Percentiles rank a stretch among this genome's conserved stretches.
phyloP scores from a whole-genome alignment of 1,140 invertebrate genomes.

The Megathymus violae region DNA sequence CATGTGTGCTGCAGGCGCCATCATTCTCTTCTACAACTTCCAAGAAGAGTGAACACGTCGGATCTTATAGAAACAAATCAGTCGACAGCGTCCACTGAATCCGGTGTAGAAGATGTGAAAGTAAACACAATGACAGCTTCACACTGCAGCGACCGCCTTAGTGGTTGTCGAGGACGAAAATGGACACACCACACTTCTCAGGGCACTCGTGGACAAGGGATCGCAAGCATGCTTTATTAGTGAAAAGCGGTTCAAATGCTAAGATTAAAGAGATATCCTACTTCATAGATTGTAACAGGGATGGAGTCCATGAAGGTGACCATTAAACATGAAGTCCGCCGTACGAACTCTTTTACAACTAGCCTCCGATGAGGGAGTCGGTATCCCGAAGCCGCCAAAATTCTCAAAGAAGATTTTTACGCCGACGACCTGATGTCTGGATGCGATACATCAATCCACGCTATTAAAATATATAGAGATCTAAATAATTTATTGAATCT shows the following conservation, averaged over 20 bases:
- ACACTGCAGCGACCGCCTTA: conserved; percentile 36
- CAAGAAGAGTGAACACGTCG: conserved; percentile 1
- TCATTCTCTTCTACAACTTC: conserved; percentile 17
- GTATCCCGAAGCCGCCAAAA: conserved; percentile 48
- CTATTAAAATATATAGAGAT: conserved; percentile 41
- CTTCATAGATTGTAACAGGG: conserved; percentile 13
- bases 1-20: conserved; percentile 15
- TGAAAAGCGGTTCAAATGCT: conserved; percentile 41
- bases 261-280: conserved; percentile 12
- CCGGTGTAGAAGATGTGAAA: conserved; percentile 14
- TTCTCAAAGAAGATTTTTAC: conserved; percentile 67
- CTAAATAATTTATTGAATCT: conserved; percentile 38
- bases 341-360: conserved; percentile 44
- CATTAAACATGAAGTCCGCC: conserved; percentile 29
- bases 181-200: conserved; percentile 21
- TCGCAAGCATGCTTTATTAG: conserved; percentile 41
- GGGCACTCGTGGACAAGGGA: conserved; percentile 39
- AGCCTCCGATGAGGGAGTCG: conserved; percentile 42
- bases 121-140: conserved; percentile 24
- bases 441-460: conserved; percentile 42
- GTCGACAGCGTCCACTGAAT: conserved; percentile 1
- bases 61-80: conserved; percentile 2
- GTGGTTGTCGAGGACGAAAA: conserved; percentile 22
- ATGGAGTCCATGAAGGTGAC: conserved; percentile 18
- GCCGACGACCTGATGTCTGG: conserved; percentile 76